Conservation (phyloP, 2,888 invertebrate species). For the Ennomos quercinarius region DNA sequence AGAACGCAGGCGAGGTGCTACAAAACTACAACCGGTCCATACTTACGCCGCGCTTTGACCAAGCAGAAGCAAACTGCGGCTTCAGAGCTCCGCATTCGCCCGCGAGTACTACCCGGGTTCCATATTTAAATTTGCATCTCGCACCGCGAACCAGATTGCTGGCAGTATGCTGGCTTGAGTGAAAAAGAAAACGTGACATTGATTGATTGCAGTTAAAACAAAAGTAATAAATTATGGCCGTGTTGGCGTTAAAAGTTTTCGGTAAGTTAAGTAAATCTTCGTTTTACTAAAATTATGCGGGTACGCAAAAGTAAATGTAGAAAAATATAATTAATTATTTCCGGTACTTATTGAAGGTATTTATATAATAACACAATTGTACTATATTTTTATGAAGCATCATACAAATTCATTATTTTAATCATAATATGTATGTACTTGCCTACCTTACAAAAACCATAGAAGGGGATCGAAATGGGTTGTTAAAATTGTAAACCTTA, state of each 20-base stretch:
- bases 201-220: conserved; percentile 21
- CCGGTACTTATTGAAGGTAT: too few species aligned
- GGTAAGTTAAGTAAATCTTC: conserved; percentile 68
- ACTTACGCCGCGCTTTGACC: conserved; percentile 20
- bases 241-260: conserved; percentile 68
- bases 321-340: too few species aligned
- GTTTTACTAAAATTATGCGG: conserved; percentile 6
- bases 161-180: conserved; percentile 24
- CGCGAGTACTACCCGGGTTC: conserved; percentile 18
- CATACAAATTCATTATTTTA: too few species aligned
- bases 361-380: too few species aligned
- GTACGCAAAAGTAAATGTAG: too few species aligned
- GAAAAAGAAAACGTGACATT: conserved; percentile 37
- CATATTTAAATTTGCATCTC: conserved; percentile 11
- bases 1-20: conserved; percentile 7
- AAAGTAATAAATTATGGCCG: conserved; percentile 61
- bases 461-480: too few species aligned
- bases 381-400: too few species aligned
- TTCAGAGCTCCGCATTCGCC: conserved; percentile 12
- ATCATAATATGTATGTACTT: too few species aligned
- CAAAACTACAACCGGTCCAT: conserved; percentile 34
- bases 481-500: too few species aligned
- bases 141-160: conserved; percentile 20
- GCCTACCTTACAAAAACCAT: too few species aligned
- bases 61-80: conserved; percentile 15